Evolutionary conservation across 2,113 vertebrate genomes (phyloP).

Genomic region (Aythya baeri): DNA sequence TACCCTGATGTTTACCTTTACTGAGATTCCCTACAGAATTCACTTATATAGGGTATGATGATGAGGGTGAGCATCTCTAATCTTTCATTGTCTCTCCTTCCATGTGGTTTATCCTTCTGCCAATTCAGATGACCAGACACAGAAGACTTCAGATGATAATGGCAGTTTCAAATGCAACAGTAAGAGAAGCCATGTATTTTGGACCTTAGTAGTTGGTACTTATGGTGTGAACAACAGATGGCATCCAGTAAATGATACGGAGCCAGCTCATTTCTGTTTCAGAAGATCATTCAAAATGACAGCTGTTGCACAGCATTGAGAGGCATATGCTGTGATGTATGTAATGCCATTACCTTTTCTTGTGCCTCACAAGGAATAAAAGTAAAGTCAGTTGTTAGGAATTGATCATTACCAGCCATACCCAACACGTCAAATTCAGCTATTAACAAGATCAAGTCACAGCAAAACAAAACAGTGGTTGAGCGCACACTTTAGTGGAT

Average conservation of each 20-base stretch:
- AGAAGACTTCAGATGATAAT: constrained; percentile 7
- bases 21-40: background rate
- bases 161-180: background rate
- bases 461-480: background rate
- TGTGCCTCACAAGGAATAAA: background rate
- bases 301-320: constrained; percentile 49
- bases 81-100: background rate
- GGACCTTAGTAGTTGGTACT: constrained; percentile 24
- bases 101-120: background rate
- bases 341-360: background rate
- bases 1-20: background rate
- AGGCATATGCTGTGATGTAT: constrained; percentile 44
- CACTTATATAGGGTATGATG: background rate
- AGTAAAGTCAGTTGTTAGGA: background rate
- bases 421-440: background rate
- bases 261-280: constrained; percentile 52
- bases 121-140: background rate
- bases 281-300: constrained; percentile 61
- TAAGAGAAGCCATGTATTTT: background rate
- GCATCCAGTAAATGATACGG: constrained; percentile 20
- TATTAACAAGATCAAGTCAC: background rate
- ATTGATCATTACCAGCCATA: background rate
- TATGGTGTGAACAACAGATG: constrained; percentile 55
- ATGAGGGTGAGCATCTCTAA: background rate
- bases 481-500: background rate